Evolutionary conservation across 2,113 vertebrate species (phyloP).

Genomic region (Eonycteris spelaea): DNA sequence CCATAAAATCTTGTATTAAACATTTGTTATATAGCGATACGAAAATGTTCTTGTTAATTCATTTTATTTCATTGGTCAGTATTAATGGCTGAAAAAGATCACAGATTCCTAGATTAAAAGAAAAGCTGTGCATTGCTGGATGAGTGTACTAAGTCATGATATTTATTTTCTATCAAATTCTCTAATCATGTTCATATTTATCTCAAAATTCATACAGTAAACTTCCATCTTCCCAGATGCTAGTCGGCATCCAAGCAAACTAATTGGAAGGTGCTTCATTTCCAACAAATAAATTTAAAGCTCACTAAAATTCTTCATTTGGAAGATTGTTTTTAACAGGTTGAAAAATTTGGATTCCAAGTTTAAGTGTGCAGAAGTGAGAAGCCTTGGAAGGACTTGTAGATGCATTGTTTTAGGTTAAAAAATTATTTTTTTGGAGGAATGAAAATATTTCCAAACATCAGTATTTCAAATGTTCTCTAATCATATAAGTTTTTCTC

Average conservation of each 20-base stretch:
- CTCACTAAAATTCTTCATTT: background rate
- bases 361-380: background rate
- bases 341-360: background rate
- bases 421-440: background rate
- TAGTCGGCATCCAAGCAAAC: background rate
- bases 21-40: background rate
- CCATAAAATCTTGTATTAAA: background rate
- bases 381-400: background rate
- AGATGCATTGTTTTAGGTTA: background rate
- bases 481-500: background rate
- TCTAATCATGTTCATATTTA: background rate
- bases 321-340: background rate
- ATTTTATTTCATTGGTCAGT: background rate
- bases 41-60: background rate
- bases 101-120: background rate
- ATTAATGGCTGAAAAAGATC: background rate
- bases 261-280: background rate
- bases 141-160: background rate
- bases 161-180: background rate
- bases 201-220: constrained; percentile 1
- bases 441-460: background rate
- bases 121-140: background rate
- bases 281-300: background rate
- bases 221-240: background rate
- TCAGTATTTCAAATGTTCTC: background rate